Percentiles rank a stretch among this genome's conserved stretches.
phyloP scores from a whole-genome alignment of 2,888 invertebrate species.

The Eremobia ochroleuca region DNA sequence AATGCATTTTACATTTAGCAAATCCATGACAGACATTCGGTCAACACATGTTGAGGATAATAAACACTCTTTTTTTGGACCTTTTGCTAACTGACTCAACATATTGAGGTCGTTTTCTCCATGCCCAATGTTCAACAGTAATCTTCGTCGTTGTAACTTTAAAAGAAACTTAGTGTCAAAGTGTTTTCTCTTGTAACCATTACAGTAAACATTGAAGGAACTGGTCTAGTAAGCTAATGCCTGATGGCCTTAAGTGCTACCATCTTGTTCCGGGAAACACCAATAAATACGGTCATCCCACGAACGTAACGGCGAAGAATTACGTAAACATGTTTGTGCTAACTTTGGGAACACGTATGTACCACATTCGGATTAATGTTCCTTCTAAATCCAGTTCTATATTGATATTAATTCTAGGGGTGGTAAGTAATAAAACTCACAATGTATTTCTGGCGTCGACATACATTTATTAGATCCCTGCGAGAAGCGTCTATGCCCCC shows the following conservation, averaged over 20 bases:
- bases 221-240: constrained; percentile 69
- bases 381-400: background rate
- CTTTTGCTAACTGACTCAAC: constrained; percentile 49
- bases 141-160: constrained; percentile 61
- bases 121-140: constrained; percentile 44
- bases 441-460: constrained; percentile 12
- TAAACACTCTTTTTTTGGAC: constrained; percentile 32
- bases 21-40: constrained; percentile 21
- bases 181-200: constrained; percentile 78
- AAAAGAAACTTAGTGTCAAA: constrained; percentile 66
- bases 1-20: constrained; percentile 24
- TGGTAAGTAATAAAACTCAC: constrained; percentile 24
- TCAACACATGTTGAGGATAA: constrained; percentile 43
- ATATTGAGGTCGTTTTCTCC: constrained; percentile 68
- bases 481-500: background rate
- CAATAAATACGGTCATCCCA: constrained; percentile 50
- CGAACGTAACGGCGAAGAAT: constrained; percentile 16
- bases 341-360: constrained; percentile 13
- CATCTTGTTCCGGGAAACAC: constrained; percentile 65
- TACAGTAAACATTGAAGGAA: constrained; percentile 67
- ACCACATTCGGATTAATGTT: constrained; percentile 18
- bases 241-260: constrained; percentile 66
- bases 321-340: constrained; percentile 49
- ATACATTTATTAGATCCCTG: constrained; percentile 12
- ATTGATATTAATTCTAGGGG: constrained; percentile 25